A percentile compares a stretch with the other conserved stretches of the same genome.
Evolutionary conservation across 2,888 invertebrate species (phyloP).

Genomic region (Operophtera brumata): DNA sequence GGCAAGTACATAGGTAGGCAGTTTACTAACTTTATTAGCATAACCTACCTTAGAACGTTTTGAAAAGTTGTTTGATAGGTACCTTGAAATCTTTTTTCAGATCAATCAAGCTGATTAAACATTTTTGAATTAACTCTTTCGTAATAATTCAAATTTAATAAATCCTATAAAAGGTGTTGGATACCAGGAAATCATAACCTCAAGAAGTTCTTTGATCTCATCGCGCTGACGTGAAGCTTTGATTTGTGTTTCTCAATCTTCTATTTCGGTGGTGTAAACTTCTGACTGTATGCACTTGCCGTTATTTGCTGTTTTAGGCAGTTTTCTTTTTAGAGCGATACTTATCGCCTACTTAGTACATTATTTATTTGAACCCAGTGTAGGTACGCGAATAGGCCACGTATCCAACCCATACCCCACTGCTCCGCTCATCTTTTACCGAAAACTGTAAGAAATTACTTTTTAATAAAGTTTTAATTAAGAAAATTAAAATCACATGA

Average conservation of each 20-base stretch:
- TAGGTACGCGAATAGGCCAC: too few relatives aligned
- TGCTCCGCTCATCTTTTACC: too few relatives aligned
- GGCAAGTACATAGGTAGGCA: too few relatives aligned
- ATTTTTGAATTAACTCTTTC: background rate
- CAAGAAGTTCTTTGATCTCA: constrained; percentile 31
- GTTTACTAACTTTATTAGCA: too few relatives aligned
- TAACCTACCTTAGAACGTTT: too few relatives aligned
- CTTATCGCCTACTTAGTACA: background rate
- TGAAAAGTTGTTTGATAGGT: too few relatives aligned
- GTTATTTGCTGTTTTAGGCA: constrained; percentile 7
- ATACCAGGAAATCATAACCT: constrained; percentile 43
- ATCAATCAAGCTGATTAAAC: background rate
- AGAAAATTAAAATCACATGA: too few relatives aligned
- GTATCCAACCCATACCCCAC: too few relatives aligned
- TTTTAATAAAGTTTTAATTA: too few relatives aligned
- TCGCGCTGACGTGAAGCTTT: constrained; percentile 17
- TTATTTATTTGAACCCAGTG: too few relatives aligned
- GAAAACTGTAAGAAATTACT: too few relatives aligned
- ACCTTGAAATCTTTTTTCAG: background rate
- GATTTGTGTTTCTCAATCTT: constrained; percentile 22
- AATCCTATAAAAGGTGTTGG: constrained; percentile 27
- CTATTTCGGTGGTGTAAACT: constrained; percentile 27
- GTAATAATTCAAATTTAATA: background rate
- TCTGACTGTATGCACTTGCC: constrained; percentile 18
- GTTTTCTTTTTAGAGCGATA: background rate